A percentile compares a stretch with the other conserved stretches of the same genome.
phyloP scores from a whole-genome alignment of 1,140 invertebrate genomes.

The Drosophila setifemur region DNA sequence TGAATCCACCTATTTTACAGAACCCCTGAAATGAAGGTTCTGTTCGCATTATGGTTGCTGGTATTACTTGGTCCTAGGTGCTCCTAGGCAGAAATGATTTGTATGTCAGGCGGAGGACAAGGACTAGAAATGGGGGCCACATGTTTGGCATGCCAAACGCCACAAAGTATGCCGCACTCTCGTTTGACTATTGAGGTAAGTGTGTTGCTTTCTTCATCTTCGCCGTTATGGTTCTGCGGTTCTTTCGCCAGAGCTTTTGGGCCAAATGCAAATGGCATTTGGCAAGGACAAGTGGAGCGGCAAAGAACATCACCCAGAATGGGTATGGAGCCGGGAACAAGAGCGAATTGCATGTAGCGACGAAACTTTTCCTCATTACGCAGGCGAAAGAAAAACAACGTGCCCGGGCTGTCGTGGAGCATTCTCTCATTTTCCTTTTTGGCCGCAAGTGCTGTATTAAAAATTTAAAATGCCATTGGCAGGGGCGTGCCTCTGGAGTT shows the following conservation, averaged over 20 bases:
- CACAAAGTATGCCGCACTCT: slow-evolving; percentile 72
- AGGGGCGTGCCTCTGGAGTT: slow-evolving; percentile 18
- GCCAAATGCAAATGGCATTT: slow-evolving; percentile 71
- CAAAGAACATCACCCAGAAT: slow-evolving; percentile 9
- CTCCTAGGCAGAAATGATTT: slow-evolving; percentile 75
- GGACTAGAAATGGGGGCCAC: slow-evolving; percentile 52
- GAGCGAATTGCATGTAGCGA: slow-evolving; percentile 53
- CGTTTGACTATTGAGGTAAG: slow-evolving; percentile 73
- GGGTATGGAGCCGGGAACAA: slow-evolving; percentile 1
- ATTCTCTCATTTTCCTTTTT: slow-evolving; percentile 24
- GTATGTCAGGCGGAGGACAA: slow-evolving; percentile 61
- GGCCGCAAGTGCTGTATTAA: slow-evolving; percentile 39
- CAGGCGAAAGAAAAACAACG: slow-evolving; percentile 40
- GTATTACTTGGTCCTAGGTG: slow-evolving; percentile 7
- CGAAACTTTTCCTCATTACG: slow-evolving; percentile 49
- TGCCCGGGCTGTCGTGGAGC: not conserved
- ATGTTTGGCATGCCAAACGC: slow-evolving; percentile 61
- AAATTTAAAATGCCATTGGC: slow-evolving; percentile 47
- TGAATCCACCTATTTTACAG: no score
- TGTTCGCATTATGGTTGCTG: no score
- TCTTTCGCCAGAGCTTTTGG: slow-evolving; percentile 60
- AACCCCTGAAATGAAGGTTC: no score
- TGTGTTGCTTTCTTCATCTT: slow-evolving; percentile 67
- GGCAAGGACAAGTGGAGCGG: slow-evolving; percentile 64
- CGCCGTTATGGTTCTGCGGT: slow-evolving; percentile 23